Percentiles rank a stretch among this genome's conserved stretches.
phyloP scores from a whole-genome alignment of 2,888 invertebrate genomes.

The Panzeria rudis region DNA sequence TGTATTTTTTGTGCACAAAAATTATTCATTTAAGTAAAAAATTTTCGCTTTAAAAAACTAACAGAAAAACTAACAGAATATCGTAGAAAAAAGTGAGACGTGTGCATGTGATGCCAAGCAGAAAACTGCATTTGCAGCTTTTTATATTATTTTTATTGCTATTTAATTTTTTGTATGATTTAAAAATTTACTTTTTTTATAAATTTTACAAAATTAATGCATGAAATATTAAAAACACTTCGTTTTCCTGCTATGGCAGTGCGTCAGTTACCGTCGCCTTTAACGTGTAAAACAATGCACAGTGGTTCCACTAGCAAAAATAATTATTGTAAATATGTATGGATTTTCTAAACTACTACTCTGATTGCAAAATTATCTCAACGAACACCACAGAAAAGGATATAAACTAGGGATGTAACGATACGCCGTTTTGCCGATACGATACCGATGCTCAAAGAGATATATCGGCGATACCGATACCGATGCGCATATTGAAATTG shows the following conservation, averaged over 20 bases:
- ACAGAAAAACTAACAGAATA: background rate
- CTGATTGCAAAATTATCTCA: no score
- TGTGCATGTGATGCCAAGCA: slow-evolving; percentile 64
- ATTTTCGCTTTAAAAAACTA: slow-evolving; percentile 3
- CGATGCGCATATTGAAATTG: no score
- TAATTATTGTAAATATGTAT: no score
- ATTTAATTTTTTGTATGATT: background rate
- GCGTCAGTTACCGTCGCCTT: background rate
- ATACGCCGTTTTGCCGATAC: no score
- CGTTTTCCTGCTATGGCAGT: background rate
- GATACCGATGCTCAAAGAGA: no score
- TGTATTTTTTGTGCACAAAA: background rate
- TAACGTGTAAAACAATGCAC: no score
- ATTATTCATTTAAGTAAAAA: slow-evolving; percentile 4
- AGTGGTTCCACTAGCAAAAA: no score
- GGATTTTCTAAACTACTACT: no score
- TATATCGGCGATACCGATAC: no score
- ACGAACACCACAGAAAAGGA: no score
- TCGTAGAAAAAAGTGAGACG: slow-evolving; percentile 48
- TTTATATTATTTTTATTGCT: slow-evolving; percentile 19
- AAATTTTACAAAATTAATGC: slow-evolving; percentile 45
- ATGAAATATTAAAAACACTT: slow-evolving; percentile 54
- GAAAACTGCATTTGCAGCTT: slow-evolving; percentile 58
- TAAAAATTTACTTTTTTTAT: background rate
- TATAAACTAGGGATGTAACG: no score